Conservation (phyloP, 2,113 vertebrate species). For the Leptosomus discolor region DNA sequence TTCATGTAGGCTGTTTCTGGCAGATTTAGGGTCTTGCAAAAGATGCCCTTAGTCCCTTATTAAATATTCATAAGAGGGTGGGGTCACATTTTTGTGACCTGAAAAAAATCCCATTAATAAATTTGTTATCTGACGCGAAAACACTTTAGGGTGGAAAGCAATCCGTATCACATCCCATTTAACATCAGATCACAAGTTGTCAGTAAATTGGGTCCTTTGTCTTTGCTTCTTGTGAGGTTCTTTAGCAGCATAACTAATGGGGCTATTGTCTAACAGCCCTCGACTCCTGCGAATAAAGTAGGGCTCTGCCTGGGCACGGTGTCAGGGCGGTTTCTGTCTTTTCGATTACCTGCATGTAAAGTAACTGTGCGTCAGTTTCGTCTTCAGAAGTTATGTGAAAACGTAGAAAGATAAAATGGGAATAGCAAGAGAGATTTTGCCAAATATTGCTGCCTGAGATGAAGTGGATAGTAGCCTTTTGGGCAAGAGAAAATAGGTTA, state of each 20-base stretch:
- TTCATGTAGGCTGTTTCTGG: conserved; percentile 36
- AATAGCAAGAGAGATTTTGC: background rate
- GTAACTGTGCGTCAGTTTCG: background rate
- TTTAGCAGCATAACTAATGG: conserved; percentile 17
- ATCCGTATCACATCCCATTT: conserved; percentile 7
- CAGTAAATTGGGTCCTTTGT: conserved; percentile 53
- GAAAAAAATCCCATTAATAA: conserved; percentile 74
- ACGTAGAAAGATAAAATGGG: background rate
- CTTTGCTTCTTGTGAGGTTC: conserved; percentile 38
- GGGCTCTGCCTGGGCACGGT: background rate
- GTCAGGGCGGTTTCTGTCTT: background rate
- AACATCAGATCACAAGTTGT: conserved; percentile 50
- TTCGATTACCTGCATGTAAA: background rate
- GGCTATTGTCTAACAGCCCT: conserved; percentile 5
- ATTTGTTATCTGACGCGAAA: conserved; percentile 69
- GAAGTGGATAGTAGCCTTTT: background rate
- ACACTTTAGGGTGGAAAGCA: conserved; percentile 58
- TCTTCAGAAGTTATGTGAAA: background rate
- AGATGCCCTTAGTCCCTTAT: conserved; percentile 49
- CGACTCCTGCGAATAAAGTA: background rate
- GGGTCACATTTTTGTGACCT: conserved; percentile 71
- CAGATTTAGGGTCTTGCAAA: conserved; percentile 66
- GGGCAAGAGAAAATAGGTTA: background rate
- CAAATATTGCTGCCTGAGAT: background rate
- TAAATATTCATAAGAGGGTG: conserved; percentile 79